These are phyloP conservation scores for Ursus arctos DNA, from an alignment of 2,113 vertebrate species.

Conservation along the genomic window DNA sequence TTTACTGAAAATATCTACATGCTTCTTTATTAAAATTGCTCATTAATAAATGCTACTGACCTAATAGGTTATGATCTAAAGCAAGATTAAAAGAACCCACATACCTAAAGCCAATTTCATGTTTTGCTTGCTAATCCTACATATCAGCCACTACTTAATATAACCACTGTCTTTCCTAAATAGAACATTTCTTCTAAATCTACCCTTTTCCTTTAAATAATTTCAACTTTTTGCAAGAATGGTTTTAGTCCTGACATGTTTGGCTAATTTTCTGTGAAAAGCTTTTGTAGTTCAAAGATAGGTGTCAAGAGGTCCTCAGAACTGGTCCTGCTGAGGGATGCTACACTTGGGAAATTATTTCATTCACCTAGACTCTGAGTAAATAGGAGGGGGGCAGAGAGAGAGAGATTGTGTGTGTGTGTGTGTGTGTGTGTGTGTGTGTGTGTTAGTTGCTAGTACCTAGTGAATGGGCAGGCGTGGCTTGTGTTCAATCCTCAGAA, in stretches of 20 bases:
- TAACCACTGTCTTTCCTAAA: neutral
- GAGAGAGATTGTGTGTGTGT: neutral
- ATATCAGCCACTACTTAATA: neutral
- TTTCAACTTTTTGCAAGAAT: conserved; percentile 24
- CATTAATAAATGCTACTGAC: neutral
- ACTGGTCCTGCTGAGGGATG: neutral
- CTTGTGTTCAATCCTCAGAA: neutral
- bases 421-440: neutral
- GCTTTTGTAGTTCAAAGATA: conserved; percentile 20
- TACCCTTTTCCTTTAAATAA: neutral
- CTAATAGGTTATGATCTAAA: neutral
- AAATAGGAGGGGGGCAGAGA: neutral
- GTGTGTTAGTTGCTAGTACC: neutral
- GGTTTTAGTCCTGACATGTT: neutral
- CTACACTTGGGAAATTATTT: neutral
- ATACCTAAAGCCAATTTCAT: neutral
- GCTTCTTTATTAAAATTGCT: neutral
- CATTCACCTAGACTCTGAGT: neutral
- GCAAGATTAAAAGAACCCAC: neutral
- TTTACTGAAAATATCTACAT: neutral
- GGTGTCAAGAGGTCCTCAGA: neutral
- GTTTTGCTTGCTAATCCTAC: neutral
- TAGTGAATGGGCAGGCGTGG: neutral
- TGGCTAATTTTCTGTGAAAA: conserved; percentile 22
- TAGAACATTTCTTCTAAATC: neutral